Base-by-base conservation (phyloP, 2,797 vertebrate genomes). In the Alca torda region DNA sequence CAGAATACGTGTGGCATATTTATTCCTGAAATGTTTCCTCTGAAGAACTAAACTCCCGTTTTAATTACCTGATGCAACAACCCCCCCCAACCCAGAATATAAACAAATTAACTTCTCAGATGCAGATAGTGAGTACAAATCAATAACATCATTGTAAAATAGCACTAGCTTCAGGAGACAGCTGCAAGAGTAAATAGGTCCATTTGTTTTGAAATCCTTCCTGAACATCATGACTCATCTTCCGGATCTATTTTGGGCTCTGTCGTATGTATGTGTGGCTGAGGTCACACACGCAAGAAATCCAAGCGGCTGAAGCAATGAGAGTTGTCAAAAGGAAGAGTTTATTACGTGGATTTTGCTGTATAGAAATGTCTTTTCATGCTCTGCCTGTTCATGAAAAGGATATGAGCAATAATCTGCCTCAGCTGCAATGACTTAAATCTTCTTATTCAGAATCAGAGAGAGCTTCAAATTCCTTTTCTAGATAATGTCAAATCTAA, bases 191-290 rank as follows among this genome's bases (percentile, higher is more conserved):
- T 90, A 90, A 96, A 95, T 96, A 81, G 76, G 84, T 96, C 63
- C 93, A 96, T 94, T 96, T 95, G 91, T 95, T 96, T 96, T 89
- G 69, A 97, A 96, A 96, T 93, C 90, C n/a, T 96, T 97, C 90
- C 90, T 96, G 95, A 97, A 78, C 82, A 79, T 80, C 92, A 76
- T 97, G 97, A 97, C 93, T 97, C 96, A 97, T 93, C 80, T 86
- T 91, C 83, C 15, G 16, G 48, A 94, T 89, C 87, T 97, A 94
- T 97, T 97, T 84, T 93, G 82, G 87, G 73, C 83, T 92, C 60
- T 88, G 74, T 87, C 54, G 33, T 90, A 78, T 85, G 28, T 74
- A 73, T 92, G 48, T 76, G 48, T 82, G 64, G 33, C 63, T 91
- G 94, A 96, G 91, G 95, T 96, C 93, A 94, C 89, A 91, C 46